A percentile compares a stretch with the other conserved stretches of the same genome.
These are phyloP conservation scores for Halcyon chelicuti DNA, from an alignment of 2,797 vertebrate genomes.

Conservation along the genomic window DNA sequence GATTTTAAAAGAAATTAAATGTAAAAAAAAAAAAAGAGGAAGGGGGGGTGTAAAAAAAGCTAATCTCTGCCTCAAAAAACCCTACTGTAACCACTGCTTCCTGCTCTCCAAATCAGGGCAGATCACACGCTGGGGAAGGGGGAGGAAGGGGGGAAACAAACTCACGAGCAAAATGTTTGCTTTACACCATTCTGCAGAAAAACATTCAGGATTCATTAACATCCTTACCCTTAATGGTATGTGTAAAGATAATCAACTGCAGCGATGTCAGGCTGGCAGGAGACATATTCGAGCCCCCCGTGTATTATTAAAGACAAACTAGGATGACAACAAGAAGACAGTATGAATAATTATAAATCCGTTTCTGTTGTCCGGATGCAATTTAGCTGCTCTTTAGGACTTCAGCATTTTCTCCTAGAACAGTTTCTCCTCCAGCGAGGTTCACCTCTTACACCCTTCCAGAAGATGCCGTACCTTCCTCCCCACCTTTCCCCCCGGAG, in stretches of 20 bases:
- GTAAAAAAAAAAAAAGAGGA: no score
- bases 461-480: background rate
- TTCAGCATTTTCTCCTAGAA: background rate
- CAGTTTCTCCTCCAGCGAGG: fast-evolving
- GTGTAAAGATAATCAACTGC: conserved; percentile 11
- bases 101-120: background rate
- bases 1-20: background rate
- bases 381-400: background rate
- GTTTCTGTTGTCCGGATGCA: background rate
- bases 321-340: background rate
- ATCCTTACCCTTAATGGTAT: background rate
- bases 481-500: background rate
- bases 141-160: background rate
- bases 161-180: background rate
- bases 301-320: background rate
- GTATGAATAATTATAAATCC: background rate
- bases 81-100: background rate
- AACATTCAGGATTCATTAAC: background rate
- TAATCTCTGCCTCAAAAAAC: background rate
- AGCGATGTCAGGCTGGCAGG: background rate
- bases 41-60: fast-evolving
- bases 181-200: background rate
- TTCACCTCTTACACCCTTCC: background rate
- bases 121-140: background rate
- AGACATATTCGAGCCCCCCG: background rate